A percentile compares a stretch with the other conserved stretches of the same genome.
Evolutionary conservation across 2,113 vertebrate genomes (phyloP).

Genomic region (Proteles cristata): DNA sequence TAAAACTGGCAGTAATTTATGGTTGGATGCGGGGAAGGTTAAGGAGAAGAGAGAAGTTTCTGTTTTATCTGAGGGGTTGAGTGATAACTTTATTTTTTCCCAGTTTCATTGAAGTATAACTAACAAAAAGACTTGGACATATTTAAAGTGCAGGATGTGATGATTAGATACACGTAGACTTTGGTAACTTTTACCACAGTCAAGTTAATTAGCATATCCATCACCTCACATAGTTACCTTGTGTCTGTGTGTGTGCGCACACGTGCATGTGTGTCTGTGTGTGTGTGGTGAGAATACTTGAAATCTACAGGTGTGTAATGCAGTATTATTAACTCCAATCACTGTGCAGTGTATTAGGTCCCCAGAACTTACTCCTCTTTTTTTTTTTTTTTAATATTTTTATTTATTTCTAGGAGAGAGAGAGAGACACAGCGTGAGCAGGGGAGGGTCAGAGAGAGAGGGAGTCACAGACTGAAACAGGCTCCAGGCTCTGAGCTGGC

Average conservation of each 20-base stretch:
- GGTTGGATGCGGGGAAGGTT: neutral
- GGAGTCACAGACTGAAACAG: no score
- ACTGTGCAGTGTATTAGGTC: neutral
- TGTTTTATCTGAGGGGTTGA: neutral
- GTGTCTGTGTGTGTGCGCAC: no score
- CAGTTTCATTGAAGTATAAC: neutral
- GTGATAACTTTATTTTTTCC: neutral
- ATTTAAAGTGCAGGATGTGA: neutral
- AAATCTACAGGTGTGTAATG: neutral
- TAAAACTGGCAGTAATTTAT: neutral
- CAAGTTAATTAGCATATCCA: neutral
- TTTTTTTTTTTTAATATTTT: no score
- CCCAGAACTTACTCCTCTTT: neutral
- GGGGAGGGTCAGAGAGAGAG: no score
- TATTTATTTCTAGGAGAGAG: no score
- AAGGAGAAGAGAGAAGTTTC: neutral
- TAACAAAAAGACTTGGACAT: neutral
- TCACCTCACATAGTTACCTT: neutral
- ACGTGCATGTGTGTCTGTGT: no score
- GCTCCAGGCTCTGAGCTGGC: no score
- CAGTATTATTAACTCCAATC: neutral
- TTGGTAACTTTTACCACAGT: neutral
- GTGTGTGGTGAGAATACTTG: neutral
- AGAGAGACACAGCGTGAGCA: no score
- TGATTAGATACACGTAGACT: neutral